Evolutionary conservation across 92 coral and sea anemone species (phyloP).

Genomic region (Actinernus sp.): DNA sequence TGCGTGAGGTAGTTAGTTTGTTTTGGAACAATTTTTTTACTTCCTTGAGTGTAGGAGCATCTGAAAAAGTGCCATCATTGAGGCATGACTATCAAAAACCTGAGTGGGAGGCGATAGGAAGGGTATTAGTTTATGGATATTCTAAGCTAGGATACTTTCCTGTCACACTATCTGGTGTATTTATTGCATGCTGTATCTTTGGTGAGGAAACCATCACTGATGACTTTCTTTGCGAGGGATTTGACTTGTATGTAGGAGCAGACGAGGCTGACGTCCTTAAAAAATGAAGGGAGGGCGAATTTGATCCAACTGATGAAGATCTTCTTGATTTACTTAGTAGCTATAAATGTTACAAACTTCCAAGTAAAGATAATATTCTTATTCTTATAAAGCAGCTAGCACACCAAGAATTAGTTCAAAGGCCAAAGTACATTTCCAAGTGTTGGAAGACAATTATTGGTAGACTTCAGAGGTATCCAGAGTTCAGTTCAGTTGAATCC

Average conservation of each 20-base stretch:
- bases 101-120: conserved; percentile 27
- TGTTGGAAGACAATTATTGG: conserved; percentile 32
- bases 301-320: conserved; percentile 41
- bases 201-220: conserved; percentile 11
- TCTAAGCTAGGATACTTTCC: conserved; percentile 1
- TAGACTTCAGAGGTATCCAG: conserved; percentile 17
- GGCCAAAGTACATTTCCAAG: conserved; percentile 30
- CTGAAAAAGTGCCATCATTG: conserved; percentile 26
- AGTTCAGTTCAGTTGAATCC: conserved; percentile 15
- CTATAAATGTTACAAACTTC: conserved; percentile 32
- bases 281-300: conserved; percentile 26
- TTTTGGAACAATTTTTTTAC: neutral
- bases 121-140: conserved; percentile 22
- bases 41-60: conserved; percentile 27
- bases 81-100: conserved; percentile 41
- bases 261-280: conserved; percentile 38
- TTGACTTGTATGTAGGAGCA: conserved; percentile 18
- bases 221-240: conserved; percentile 34
- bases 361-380: conserved; percentile 17
- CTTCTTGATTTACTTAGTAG: conserved; percentile 38
- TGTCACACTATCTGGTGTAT: conserved; percentile 32
- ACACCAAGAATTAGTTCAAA: conserved; percentile 45
- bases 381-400: conserved; percentile 13
- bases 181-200: conserved; percentile 34
- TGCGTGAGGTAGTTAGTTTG: neutral